Conservation (phyloP, 2,797 vertebrate genomes). For the Loriculus beryllinus region DNA sequence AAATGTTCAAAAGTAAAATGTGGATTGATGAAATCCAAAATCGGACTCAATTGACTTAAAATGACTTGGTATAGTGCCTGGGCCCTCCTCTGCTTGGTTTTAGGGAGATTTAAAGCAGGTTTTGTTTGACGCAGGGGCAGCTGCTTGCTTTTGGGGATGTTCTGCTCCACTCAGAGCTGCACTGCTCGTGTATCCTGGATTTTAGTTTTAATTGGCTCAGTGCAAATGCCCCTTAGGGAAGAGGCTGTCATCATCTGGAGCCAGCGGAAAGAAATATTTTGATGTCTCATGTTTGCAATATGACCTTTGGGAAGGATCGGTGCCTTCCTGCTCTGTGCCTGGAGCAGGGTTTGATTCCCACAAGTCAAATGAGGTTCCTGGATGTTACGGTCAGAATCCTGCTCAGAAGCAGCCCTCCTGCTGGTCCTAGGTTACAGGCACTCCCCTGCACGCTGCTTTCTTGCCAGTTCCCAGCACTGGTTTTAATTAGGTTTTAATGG, state of each 20-base stretch:
- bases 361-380: background rate
- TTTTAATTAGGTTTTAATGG: background rate
- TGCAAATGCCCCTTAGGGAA: background rate
- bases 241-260: background rate
- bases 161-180: background rate
- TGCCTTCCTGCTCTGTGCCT: background rate
- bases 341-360: background rate
- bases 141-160: background rate
- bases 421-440: fast-evolving
- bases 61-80: background rate
- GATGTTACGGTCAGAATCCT: background rate
- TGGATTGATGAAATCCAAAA: background rate
- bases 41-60: background rate
- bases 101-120: background rate
- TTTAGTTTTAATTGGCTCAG: background rate
- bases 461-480: background rate
- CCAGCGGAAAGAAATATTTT: background rate
- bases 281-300: background rate
- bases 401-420: background rate
- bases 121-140: fast-evolving
- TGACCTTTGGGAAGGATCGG: background rate
- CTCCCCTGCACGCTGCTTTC: background rate
- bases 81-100: background rate
- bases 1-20: background rate
- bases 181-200: background rate